These are phyloP conservation scores for Alcedo quadribrachys DNA, from an alignment of 2,797 vertebrate genomes.

Conservation along the genomic window DNA sequence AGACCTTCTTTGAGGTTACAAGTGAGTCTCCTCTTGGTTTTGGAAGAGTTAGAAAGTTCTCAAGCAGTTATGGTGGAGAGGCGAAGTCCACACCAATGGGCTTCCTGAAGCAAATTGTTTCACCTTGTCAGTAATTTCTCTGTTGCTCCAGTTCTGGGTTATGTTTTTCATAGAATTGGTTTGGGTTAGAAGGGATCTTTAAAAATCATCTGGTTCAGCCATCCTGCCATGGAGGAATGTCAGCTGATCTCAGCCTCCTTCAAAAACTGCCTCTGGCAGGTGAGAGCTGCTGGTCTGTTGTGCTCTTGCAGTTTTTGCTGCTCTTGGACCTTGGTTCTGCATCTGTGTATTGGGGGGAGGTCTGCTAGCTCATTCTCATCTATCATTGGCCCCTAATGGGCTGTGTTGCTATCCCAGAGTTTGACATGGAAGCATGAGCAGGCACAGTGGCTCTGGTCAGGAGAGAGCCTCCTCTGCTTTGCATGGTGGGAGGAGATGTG, in stretches of 20 bases:
- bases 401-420: not conserved
- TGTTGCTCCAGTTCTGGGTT: not conserved
- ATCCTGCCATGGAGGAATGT: not conserved
- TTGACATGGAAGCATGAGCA: not conserved
- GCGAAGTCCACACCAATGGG: accelerated
- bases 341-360: not conserved
- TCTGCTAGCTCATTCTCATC: not conserved
- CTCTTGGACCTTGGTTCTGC: not conserved
- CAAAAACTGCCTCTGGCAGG: not conserved
- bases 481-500: not conserved
- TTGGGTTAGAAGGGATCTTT: not conserved
- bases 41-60: not conserved
- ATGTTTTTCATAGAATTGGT: not conserved
- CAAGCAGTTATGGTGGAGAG: not conserved
- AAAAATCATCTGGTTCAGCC: not conserved
- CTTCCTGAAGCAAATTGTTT: not conserved
- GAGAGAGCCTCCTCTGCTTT: not conserved
- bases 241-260: not conserved
- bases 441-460: not conserved
- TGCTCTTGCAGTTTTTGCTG: not conserved
- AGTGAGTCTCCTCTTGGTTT: not conserved
- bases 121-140: not conserved
- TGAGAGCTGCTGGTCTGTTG: not conserved
- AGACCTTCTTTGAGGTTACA: not conserved
- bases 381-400: not conserved